These are phyloP conservation scores for Drosophila mayaguana DNA, from an alignment of 2,888 invertebrate genomes.

Conservation along the genomic window DNA sequence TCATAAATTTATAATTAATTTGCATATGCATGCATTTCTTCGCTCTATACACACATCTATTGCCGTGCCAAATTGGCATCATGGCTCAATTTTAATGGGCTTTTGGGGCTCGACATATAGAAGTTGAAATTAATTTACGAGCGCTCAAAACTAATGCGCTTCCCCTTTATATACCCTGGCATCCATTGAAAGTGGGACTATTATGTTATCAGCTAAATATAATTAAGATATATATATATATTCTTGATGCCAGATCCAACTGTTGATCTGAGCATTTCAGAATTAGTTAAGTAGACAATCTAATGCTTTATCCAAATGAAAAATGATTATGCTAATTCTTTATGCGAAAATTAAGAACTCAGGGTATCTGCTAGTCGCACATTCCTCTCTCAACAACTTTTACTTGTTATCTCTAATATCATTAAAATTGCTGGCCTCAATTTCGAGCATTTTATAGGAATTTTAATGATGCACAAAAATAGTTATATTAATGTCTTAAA, in stretches of 20 bases:
- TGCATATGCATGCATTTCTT: constrained; percentile 60
- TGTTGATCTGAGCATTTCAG: no score
- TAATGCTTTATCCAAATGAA: no score
- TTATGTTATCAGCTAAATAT: neutral
- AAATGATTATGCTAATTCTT: no score
- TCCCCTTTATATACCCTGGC: neutral
- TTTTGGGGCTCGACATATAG: constrained; percentile 14
- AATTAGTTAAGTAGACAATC: no score
- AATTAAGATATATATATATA: no score
- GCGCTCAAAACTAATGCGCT: constrained; percentile 46
- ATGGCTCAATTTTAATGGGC: constrained; percentile 74
- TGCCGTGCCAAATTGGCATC: constrained; percentile 71
- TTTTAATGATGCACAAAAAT: constrained; percentile 42
- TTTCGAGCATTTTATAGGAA: constrained; percentile 41
- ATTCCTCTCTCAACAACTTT: neutral
- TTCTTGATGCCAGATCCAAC: no score
- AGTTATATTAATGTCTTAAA: constrained; percentile 23
- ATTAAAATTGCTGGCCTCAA: constrained; percentile 58
- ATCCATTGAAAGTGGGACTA: neutral
- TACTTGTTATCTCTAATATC: constrained; percentile 23
- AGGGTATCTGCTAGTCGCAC: neutral
- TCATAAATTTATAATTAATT: constrained; percentile 81
- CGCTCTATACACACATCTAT: constrained; percentile 29
- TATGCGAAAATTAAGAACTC: no score
- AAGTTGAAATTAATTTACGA: constrained; percentile 59